Evolutionary conservation across 2,888 invertebrate species (phyloP).

Genomic region (Thysanoteuthis rhombus): DNA sequence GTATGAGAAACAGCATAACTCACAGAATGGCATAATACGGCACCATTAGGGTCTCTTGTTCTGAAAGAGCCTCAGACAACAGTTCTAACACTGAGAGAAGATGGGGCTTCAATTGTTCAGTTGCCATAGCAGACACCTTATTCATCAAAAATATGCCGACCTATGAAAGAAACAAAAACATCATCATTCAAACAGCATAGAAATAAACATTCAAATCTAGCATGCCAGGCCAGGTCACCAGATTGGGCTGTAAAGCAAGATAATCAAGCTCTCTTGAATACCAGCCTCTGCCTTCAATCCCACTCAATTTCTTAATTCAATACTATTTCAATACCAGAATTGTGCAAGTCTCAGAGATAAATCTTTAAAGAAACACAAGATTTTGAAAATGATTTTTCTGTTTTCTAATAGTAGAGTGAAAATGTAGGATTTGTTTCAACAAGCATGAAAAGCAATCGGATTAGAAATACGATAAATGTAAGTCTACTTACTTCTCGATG

Average conservation of each 20-base stretch:
- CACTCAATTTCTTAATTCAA: too few species aligned
- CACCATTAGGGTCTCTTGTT: constrained; percentile 71
- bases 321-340: too few species aligned
- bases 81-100: constrained; percentile 73
- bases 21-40: constrained; percentile 74
- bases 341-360: too few species aligned
- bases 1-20: constrained; percentile 35
- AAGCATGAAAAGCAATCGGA: not conserved
- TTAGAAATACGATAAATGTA: not conserved
- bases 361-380: too few species aligned
- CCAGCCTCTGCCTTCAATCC: too few species aligned
- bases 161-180: constrained; percentile 66
- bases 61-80: constrained; percentile 71
- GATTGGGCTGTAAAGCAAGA: too few species aligned
- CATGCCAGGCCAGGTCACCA: too few species aligned
- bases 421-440: too few species aligned
- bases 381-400: not conserved
- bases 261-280: too few species aligned
- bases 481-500: constrained; percentile 75
- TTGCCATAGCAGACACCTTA: constrained; percentile 77
- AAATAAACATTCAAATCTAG: too few species aligned
- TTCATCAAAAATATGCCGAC: constrained; percentile 77
- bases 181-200: not conserved
- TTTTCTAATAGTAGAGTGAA: too few species aligned
- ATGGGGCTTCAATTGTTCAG: constrained; percentile 77